Base-by-base conservation (phyloP, 64 coral and sea anemone genomes). In the Platygyra sinensis region DNA sequence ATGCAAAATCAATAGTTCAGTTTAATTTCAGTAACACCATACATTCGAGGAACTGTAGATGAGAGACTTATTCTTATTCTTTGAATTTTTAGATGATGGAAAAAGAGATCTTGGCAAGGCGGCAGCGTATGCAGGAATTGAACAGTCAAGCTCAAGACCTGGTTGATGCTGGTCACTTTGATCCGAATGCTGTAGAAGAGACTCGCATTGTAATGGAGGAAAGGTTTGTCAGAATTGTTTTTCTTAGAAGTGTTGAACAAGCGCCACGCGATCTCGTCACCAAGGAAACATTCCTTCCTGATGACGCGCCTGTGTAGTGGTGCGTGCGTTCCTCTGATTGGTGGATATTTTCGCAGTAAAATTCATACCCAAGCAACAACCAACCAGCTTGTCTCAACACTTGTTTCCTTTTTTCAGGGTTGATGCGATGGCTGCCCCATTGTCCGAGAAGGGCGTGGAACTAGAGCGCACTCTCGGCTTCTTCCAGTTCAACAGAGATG, bases 401-500 rank as follows among this genome's bases (percentile, higher is more conserved):
- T 6, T 46, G 42, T 39, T 67, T 84, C 32, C 28, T 73, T 78
- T 63, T 25, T 71, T 71, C 31, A 98, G 96, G 87, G 95, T 95
- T 72, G 88, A 93, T 67, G 83, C 93, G 8, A 89, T 98, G 74
- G 90, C 95, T 69, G 96, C 90, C 5, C 96, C 96, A 6, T 72
- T 98, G 76, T 74, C 46, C 74, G 82, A 93, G 12, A 92, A 93
- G 18, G 94, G 93, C 57, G 88, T 89, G 9, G 96, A 98, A 33
- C 91, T 98, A 16, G 96, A 98, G 36, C 93, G 89, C 59, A 91
- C 94, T 12, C 87, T 98, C 11, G 91, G 95, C 62, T 98, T 93
- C 83, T 98, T 93, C 93, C 96, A 98, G 78, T 98, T 98, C 71
- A 94, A 98, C 94, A 60, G 96, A 93, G 96, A 98, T 85, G 87